Evolutionary conservation across 2,888 invertebrate genomes (phyloP).

Genomic region (Stenurella melanura): DNA sequence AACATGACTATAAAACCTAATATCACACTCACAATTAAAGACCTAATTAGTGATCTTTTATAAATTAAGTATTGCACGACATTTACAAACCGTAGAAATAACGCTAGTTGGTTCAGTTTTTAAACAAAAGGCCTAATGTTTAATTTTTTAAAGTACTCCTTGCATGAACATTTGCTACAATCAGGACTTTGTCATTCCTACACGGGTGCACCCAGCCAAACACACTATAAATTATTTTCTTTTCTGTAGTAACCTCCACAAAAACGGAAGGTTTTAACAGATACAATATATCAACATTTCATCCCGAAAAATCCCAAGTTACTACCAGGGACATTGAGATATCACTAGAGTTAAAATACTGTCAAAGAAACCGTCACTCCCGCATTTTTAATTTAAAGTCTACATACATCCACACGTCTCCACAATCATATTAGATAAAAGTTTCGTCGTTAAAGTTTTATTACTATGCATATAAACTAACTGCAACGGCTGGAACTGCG

Average conservation of each 20-base stretch:
- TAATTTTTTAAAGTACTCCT: background rate
- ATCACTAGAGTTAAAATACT: conserved; percentile 57
- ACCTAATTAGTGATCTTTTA: background rate
- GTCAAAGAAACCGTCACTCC: conserved; percentile 40
- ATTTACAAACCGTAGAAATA: conserved; percentile 19
- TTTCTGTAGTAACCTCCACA: conserved; percentile 16
- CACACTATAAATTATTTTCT: conserved; percentile 15
- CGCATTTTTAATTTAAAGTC: conserved; percentile 9
- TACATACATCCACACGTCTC: conserved; percentile 93
- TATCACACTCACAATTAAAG: conserved; percentile 52
- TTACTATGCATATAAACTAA: conserved; percentile 88
- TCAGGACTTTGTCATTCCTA: background rate
- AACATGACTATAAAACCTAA: conserved; percentile 46
- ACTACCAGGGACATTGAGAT: conserved; percentile 46
- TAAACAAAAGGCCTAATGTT: background rate
- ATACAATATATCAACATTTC: conserved; percentile 24
- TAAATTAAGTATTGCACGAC: conserved; percentile 23
- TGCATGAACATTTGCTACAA: background rate
- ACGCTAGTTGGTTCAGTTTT: background rate
- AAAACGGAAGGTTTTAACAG: conserved; percentile 26
- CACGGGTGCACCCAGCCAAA: background rate
- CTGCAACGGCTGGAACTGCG: conserved; percentile 86
- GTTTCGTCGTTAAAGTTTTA: conserved; percentile 85
- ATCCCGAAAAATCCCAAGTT: conserved; percentile 18
- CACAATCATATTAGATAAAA: conserved; percentile 92